Base-by-base conservation (phyloP, 1,140 invertebrate genomes). In the Aleiodes sp. region DNA sequence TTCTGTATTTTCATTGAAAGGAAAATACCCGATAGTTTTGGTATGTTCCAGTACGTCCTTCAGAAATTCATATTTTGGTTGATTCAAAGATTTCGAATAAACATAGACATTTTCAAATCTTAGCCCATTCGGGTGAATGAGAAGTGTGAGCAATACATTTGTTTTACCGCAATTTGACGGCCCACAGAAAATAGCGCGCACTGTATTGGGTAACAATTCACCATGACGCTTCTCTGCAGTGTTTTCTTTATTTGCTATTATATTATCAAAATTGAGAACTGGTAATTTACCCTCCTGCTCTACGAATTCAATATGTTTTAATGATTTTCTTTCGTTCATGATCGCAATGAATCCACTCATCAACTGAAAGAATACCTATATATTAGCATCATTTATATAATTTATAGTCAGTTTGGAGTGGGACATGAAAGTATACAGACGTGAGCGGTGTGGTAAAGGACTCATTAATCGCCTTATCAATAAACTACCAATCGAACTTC, bases 111-210 rank as follows among this genome's bases (percentile, higher is more conserved):
- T 75, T 62, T 72, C 57, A 70, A 75, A 75, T 16, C 63, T 31
- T 39, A 75, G 46, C 41, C 73, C 71, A 63, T 75, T 39, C 2
- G 21, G 28, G 35, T 66, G 1, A 39, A 57, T 64, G 12, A 72
- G 39, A 19, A 76, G 60, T 16, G 39, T 59, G 12, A 75, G 21
- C 16, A 75, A 64, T 9, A 68, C 64, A 57, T 76, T 77, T 37
- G 73, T 75, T 70, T 77, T 76, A 12, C 75, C 75, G 64, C 69
- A 72, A 57, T 69, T 71, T 1, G 70, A 72, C 10, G 60, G 52
- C 24, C 71, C 75, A 21, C 64, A 60, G 59, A 75, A 72, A 26
- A 75, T 60, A 9, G 66, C 60, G 10, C 76, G 19, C 14, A 77
- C 68, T 39, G 57, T 66, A 31, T 68, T 59, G 46, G 73, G 68